Conservation (phyloP, 2,797 vertebrate genomes). For the Spea hammondii region DNA sequence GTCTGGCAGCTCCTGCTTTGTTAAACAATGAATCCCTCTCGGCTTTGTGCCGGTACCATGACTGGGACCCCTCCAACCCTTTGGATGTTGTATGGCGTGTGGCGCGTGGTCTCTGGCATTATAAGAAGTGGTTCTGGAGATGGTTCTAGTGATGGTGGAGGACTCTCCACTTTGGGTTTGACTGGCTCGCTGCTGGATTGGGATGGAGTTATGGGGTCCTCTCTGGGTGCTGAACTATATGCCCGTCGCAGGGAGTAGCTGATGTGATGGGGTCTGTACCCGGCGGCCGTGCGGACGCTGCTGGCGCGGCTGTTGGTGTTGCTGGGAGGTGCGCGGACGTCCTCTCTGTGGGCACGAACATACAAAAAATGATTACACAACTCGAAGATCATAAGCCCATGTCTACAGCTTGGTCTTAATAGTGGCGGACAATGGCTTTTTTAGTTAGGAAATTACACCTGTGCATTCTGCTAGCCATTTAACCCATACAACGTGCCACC, state of each 20-base stretch:
- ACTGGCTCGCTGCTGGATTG: constrained; percentile 7
- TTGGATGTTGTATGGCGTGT: constrained; percentile 33
- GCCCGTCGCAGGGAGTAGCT: constrained; percentile 28
- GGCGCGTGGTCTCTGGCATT: background rate
- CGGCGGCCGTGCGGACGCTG: constrained; percentile 73
- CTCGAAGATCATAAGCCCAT: no score
- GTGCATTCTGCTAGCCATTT: no score
- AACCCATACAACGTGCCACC: no score
- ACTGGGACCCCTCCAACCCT: constrained; percentile 40
- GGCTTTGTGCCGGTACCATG: constrained; percentile 40
- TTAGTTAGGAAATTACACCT: no score
- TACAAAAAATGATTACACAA: background rate
- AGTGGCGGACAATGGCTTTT: no score
- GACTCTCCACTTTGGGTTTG: constrained; percentile 27
- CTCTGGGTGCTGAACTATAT: constrained; percentile 31
- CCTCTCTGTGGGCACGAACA: constrained; percentile 64
- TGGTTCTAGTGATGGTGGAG: background rate
- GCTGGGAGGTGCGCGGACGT: constrained; percentile 69
- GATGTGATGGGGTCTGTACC: constrained; percentile 72
- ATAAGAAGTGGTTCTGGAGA: constrained; percentile 12
- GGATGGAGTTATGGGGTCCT: constrained; percentile 17
- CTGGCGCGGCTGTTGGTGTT: constrained; percentile 64
- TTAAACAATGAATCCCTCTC: constrained; percentile 45
- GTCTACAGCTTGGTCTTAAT: background rate
- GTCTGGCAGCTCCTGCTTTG: background rate